phyloP scores from a whole-genome alignment of 2,113 vertebrate species.

The Monopterus albus region DNA sequence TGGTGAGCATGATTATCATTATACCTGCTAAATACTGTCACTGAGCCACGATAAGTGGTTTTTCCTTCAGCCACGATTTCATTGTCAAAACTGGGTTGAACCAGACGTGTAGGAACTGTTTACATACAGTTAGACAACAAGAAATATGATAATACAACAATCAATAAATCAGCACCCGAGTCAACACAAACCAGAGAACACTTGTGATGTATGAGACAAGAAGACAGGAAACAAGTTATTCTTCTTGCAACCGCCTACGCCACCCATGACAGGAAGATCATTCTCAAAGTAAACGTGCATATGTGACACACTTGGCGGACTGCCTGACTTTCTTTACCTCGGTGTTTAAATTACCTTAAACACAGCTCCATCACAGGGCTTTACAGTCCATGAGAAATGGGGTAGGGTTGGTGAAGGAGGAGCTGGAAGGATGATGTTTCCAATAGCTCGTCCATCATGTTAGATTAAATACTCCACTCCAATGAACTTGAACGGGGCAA shows the following conservation, averaged over 20 bases:
- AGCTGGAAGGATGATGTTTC: constrained; percentile 62
- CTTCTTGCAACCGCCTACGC: constrained; percentile 13
- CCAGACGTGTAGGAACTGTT: neutral
- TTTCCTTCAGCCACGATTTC: too few species aligned
- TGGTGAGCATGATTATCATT: too few species aligned
- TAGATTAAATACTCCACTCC: constrained; percentile 84
- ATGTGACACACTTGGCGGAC: constrained; percentile 33
- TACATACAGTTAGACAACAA: neutral
- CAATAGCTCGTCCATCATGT: constrained; percentile 83
- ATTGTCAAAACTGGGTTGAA: neutral
- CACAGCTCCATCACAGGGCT: constrained; percentile 62
- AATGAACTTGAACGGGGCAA: constrained; percentile 75
- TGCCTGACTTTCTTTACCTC: constrained; percentile 68
- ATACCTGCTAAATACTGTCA: too few species aligned
- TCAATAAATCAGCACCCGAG: constrained; percentile 24
- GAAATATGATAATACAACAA: constrained; percentile 10
- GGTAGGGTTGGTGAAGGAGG: constrained; percentile 45
- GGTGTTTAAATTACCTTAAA: constrained; percentile 74
- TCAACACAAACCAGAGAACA: constrained; percentile 11
- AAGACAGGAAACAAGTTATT: constrained; percentile 13
- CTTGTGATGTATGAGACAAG: constrained; percentile 37
- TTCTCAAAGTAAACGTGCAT: constrained; percentile 10
- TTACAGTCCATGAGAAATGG: constrained; percentile 52
- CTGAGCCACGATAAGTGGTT: too few species aligned
- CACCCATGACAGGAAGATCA: constrained; percentile 11